Evolutionary conservation across 2,113 vertebrate species (phyloP).

Genomic region (Thunnus maccoyii): DNA sequence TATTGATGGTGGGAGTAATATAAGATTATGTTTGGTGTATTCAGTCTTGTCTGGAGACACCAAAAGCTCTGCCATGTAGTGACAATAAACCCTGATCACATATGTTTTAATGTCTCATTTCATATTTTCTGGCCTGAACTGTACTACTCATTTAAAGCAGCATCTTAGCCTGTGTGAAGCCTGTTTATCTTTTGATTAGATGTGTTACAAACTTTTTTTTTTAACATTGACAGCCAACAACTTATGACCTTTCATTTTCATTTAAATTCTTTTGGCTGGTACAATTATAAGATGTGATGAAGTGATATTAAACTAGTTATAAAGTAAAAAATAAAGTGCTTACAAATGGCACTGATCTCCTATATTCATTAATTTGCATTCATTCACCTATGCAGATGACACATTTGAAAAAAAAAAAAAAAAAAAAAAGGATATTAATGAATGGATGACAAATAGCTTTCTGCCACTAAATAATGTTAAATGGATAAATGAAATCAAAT

Average conservation of each 20-base stretch:
- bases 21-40: not conserved
- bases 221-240: not conserved
- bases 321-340: not conserved
- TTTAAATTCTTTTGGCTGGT: not conserved
- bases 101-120: not conserved
- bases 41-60: not conserved
- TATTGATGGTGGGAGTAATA: conserved; percentile 27
- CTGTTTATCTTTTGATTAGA: not conserved
- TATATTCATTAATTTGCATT: not conserved
- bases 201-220: not conserved
- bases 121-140: not conserved
- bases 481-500: not conserved
- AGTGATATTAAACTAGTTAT: not conserved
- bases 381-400: not conserved
- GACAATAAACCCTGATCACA: not conserved
- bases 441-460: not conserved
- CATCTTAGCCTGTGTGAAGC: not conserved
- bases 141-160: not conserved
- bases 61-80: not conserved
- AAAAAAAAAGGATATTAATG: too few species aligned
- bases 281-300: not conserved
- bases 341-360: too few species aligned
- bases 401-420: not conserved
- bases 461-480: not conserved
- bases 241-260: not conserved